Evolutionary conservation across 2,797 vertebrate species (phyloP), one percentile per base, ranked within the genome.

Genomic region (Gallinago nigripennis): DNA sequence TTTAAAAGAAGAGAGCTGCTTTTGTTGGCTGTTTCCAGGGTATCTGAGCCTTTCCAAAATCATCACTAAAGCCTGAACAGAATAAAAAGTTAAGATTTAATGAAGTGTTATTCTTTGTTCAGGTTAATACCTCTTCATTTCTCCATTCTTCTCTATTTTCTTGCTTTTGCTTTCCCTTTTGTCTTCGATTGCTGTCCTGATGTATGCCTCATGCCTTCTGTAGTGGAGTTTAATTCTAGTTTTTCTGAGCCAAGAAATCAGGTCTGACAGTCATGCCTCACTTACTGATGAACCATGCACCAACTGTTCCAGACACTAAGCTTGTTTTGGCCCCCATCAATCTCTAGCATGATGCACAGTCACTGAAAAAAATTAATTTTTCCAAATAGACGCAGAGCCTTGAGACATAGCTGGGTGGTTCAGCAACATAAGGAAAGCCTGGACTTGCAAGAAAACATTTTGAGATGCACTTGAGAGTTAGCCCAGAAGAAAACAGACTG

Each of bases 171-270:
- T 76, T 80, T 78, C 58, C 24, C 12, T 73, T 86, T 80, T 54
- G 57, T 66, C 78, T 88, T 71, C 60, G 78, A 53, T 11, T 46
- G 31, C 61, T 1, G 1, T 56, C 60, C 51, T 86, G 35, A 56
- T 24, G n/a, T 51, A 88, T 0, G 12, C 37, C 31, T 75, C 63
- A 39, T 27, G 78, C 72, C 31, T 93, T 84, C 70, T 46, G n/a
- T 10, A 79, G 25, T 41, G 25, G 25, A 19, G 12, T 77, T 91
- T 79, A 90, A 70, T 58, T 69, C 21, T 43, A 68, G 8, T 12
- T 77, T 60, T 88, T 96, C 66, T 69, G 54, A 86, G 78, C 48
- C 56, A 86, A 94, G 87, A 78, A 88, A 91, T 81, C 58, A 63
- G 14, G 2, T 53, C 72, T 72, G 43, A 83, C 21, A 85, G n/a